Evolutionary conservation across 2,888 invertebrate genomes (phyloP).

Genomic region (Acanthosoma haemorrhoidale): DNA sequence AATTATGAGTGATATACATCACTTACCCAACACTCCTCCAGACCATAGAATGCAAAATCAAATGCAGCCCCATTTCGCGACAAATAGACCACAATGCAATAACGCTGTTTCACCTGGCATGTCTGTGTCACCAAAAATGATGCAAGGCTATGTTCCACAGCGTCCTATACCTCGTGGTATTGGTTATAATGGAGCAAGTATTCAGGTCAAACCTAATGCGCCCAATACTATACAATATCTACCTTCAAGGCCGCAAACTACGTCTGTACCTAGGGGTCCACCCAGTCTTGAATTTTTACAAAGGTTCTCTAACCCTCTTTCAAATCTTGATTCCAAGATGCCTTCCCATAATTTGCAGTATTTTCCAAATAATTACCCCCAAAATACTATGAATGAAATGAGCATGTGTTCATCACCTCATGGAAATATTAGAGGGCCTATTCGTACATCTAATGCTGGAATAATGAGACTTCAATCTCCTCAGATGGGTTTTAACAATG

Average conservation of each 20-base stretch:
- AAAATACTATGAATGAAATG: conserved; percentile 42
- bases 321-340: conserved; percentile 64
- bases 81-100: conserved; percentile 36
- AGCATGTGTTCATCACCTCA: conserved; percentile 46
- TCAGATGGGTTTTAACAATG: conserved; percentile 39
- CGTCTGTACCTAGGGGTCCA: conserved; percentile 67
- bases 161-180: conserved; percentile 46
- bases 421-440: conserved; percentile 46
- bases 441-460: conserved; percentile 38
- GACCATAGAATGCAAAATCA: conserved; percentile 37
- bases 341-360: conserved; percentile 66
- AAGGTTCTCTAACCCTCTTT: conserved; percentile 78
- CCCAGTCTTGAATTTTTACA: conserved; percentile 86
- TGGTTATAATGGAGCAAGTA: conserved; percentile 70
- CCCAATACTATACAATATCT: conserved; percentile 98
- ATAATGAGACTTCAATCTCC: conserved; percentile 39
- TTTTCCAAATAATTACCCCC: conserved; percentile 53
- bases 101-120: conserved; percentile 41
- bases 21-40: conserved; percentile 34
- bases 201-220: conserved; percentile 85
- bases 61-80: conserved; percentile 37
- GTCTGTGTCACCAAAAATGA: conserved; percentile 45
- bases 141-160: conserved; percentile 45
- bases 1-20: conserved; percentile 48
- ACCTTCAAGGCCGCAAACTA: conserved; percentile 83